phyloP scores from a whole-genome alignment of 2,797 vertebrate genomes.

The Taenioides sp. region DNA sequence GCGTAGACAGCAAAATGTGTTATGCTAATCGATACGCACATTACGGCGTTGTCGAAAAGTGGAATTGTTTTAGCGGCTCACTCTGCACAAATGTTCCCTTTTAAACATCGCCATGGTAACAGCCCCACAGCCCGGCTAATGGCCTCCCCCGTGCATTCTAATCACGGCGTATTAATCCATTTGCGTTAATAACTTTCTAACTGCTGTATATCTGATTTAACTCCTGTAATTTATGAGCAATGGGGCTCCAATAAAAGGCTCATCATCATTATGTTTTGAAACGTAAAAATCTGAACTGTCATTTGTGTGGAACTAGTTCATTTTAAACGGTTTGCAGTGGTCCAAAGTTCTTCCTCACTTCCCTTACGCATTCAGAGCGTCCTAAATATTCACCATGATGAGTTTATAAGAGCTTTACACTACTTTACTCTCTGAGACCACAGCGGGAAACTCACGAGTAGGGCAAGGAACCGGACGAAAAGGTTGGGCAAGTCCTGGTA shows the following conservation, averaged over 20 bases:
- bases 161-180: not conserved
- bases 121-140: not conserved
- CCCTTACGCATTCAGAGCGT: no score
- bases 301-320: no score
- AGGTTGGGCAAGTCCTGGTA: no score
- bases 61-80: no score
- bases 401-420: no score
- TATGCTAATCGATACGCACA: not conserved
- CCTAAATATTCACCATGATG: no score
- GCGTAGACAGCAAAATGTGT: not conserved
- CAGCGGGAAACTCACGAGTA: no score
- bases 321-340: no score
- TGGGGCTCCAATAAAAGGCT: not conserved
- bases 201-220: not conserved
- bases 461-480: no score
- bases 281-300: not conserved
- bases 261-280: not conserved
- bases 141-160: not conserved
- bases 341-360: no score
- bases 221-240: not conserved
- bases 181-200: not conserved
- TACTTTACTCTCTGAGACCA: no score
- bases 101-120: not conserved
- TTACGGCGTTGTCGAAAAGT: not conserved
- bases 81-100: not conserved